Conservation (phyloP, 2,888 invertebrate genomes). For the Villa cingulata region DNA sequence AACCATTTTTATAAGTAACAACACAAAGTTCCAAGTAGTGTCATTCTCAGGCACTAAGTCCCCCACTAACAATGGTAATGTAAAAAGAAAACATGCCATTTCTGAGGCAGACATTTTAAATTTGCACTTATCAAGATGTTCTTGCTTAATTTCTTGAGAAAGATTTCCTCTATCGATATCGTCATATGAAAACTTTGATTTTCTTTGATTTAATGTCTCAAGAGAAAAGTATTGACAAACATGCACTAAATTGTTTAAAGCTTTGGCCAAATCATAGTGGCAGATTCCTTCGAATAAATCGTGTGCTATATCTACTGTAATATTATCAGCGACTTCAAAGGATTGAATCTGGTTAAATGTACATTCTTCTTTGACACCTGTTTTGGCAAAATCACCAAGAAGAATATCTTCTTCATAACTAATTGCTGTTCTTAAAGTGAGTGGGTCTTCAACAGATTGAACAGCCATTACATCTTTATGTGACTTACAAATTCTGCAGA, state of each 20-base stretch:
- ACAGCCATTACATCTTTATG: not conserved
- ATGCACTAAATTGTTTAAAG: constrained; percentile 9
- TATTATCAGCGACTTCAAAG: constrained; percentile 10
- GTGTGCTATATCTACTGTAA: constrained; percentile 13
- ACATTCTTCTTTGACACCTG: constrained; percentile 5
- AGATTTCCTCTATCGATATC: too few relatives aligned
- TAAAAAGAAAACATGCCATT: constrained; percentile 10
- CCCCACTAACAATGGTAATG: constrained; percentile 9
- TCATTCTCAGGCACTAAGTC: constrained; percentile 9
- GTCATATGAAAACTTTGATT: not conserved
- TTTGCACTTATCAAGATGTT: constrained; percentile 6
- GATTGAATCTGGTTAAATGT: constrained; percentile 8
- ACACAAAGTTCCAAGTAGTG: constrained; percentile 6
- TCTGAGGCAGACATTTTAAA: constrained; percentile 10
- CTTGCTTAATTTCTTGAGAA: not conserved
- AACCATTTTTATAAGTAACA: constrained; percentile 1
- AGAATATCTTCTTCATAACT: not conserved
- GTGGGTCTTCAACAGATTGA: constrained; percentile 2
- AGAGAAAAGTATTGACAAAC: constrained; percentile 8
- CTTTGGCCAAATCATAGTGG: constrained; percentile 5
- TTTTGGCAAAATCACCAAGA: not conserved
- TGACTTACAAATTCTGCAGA: constrained; percentile 3
- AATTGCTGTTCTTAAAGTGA: constrained; percentile 3
- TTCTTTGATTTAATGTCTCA: constrained; percentile 1
- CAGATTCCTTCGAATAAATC: constrained; percentile 13